Conservation (phyloP, 2,888 invertebrate species). For the Dolomedes plantarius region DNA sequence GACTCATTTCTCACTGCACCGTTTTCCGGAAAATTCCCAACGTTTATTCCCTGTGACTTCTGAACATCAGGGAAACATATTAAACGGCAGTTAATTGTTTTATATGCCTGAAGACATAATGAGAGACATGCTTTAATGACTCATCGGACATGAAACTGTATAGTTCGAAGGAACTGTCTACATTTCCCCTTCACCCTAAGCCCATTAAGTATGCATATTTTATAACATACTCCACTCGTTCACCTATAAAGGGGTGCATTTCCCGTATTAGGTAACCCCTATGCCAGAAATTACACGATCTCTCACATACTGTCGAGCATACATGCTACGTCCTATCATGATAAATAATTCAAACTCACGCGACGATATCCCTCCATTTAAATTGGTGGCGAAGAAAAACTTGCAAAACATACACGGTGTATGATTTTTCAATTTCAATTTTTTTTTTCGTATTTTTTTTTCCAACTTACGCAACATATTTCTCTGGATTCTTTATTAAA, state of each 20-base stretch:
- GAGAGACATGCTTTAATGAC: background rate
- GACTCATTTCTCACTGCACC: too few species aligned
- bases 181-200: background rate
- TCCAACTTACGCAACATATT: background rate
- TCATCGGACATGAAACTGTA: background rate
- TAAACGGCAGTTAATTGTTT: too few species aligned
- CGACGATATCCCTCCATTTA: conserved; percentile 15
- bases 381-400: conserved; percentile 27
- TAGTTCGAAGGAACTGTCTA: too few species aligned
- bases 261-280: background rate
- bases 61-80: too few species aligned
- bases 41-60: too few species aligned
- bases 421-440: conserved; percentile 17
- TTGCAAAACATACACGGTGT: background rate
- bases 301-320: background rate
- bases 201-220: conserved; percentile 19
- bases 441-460: too few species aligned
- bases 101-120: too few species aligned
- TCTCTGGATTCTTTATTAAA: conserved; percentile 55
- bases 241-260: background rate
- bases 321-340: background rate
- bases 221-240: background rate
- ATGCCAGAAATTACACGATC: conserved; percentile 14
- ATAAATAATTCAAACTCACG: conserved; percentile 46
- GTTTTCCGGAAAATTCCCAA: too few species aligned